Evolutionary conservation across 1,140 invertebrate species (phyloP).

Genomic region (Zaprionus africanus): DNA sequence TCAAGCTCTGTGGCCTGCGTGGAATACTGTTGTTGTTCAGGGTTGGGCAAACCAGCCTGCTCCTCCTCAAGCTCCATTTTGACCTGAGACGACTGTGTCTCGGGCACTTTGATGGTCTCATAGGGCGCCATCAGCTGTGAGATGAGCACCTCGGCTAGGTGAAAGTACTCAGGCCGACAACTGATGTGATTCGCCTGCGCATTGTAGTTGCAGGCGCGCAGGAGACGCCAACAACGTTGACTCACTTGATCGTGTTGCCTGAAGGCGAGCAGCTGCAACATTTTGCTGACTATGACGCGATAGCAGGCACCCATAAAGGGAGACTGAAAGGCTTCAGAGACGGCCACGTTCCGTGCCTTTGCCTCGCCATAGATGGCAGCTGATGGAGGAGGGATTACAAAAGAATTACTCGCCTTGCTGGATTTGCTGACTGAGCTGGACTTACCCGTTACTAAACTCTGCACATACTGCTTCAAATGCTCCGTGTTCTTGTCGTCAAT

Average conservation of each 20-base stretch:
- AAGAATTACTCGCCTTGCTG: not conserved
- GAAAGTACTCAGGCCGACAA: slow-evolving; percentile 70
- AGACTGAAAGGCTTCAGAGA: slow-evolving; percentile 60
- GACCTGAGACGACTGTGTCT: slow-evolving; percentile 11
- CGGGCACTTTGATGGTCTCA: slow-evolving; percentile 70
- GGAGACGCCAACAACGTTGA: slow-evolving; percentile 69
- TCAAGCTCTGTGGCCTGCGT: slow-evolving; percentile 11
- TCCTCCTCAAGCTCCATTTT: slow-evolving; percentile 64
- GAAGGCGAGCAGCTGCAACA: slow-evolving; percentile 74
- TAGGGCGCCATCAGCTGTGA: slow-evolving; percentile 75
- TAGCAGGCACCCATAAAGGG: slow-evolving; percentile 75
- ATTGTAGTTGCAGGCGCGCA: slow-evolving; percentile 72
- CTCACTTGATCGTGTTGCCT: slow-evolving; percentile 68
- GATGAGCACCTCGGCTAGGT: slow-evolving; percentile 76
- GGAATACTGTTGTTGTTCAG: slow-evolving; percentile 30
- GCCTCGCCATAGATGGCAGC: slow-evolving; percentile 63
- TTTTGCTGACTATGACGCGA: slow-evolving; percentile 68
- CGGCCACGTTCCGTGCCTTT: slow-evolving; percentile 47
- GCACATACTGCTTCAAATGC: slow-evolving; percentile 61
- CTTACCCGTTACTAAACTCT: slow-evolving; percentile 66
- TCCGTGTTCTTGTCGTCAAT: slow-evolving; percentile 71
- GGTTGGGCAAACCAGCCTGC: slow-evolving; percentile 35
- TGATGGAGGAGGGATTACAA: not conserved
- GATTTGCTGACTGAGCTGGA: not conserved
- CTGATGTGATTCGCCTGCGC: slow-evolving; percentile 57